Percentiles rank a stretch among this genome's conserved stretches.
Conservation (phyloP, 2,888 invertebrate genomes). For the Steromphala cineraria region DNA sequence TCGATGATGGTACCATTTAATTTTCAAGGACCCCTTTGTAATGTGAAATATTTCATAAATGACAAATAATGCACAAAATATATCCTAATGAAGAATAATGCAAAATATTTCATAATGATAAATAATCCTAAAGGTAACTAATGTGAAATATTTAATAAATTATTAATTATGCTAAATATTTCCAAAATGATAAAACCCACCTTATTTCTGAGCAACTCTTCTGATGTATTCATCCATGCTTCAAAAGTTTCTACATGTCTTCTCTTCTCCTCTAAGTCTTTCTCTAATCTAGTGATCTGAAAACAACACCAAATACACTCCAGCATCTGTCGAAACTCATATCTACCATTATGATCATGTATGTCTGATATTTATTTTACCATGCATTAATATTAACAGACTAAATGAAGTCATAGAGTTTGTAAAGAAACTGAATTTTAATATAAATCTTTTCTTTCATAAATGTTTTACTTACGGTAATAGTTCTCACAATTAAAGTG, state of each 20-base stretch:
- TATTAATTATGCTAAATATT: background rate
- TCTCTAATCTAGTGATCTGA: slow-evolving; percentile 67
- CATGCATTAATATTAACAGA: background rate
- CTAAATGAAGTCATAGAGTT: background rate
- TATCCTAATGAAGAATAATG: too few relatives aligned
- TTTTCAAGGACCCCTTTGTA: too few relatives aligned
- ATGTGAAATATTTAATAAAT: background rate
- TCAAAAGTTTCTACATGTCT: slow-evolving; percentile 59
- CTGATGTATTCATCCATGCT: slow-evolving; percentile 54
- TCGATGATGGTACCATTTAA: too few relatives aligned
- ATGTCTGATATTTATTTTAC: background rate
- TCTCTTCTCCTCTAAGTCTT: slow-evolving; percentile 63
- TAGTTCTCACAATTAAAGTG: too few relatives aligned
- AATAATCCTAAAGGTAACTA: too few relatives aligned
- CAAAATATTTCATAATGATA: too few relatives aligned
- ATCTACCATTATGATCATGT: background rate
- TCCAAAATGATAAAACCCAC: slow-evolving; percentile 24
- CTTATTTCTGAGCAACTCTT: slow-evolving; percentile 54
- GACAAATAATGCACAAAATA: too few relatives aligned
- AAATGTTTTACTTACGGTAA: background rate
- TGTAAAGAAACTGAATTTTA: background rate
- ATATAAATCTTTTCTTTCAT: background rate
- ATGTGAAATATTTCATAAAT: too few relatives aligned
- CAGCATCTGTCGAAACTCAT: background rate
- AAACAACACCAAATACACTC: slow-evolving; percentile 25